Percentiles rank a stretch among this genome's conserved stretches.
phyloP scores from a whole-genome alignment of 2,113 vertebrate species.

The Thalassoma bifasciatum region DNA sequence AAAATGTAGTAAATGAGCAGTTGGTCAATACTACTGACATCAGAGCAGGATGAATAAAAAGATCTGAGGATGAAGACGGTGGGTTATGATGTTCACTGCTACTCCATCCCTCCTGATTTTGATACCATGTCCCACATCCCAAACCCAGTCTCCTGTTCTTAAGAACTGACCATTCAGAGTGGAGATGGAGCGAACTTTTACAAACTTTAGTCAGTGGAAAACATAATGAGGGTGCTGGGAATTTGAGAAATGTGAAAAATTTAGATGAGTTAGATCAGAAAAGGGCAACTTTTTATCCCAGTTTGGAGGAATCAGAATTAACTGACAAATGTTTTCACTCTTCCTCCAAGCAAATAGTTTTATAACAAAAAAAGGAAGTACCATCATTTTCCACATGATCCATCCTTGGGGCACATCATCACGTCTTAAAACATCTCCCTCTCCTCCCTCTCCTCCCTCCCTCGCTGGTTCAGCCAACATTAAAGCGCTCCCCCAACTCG shows the following conservation, averaged over 20 bases:
- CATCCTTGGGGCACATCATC: not conserved
- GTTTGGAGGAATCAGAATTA: not conserved
- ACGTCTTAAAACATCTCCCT: not conserved
- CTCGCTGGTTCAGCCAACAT: conserved; percentile 10
- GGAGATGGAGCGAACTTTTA: too few relatives aligned
- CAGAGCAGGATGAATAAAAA: too few relatives aligned
- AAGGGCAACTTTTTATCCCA: not conserved
- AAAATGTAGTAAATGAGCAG: too few relatives aligned
- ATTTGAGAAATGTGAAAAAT: not conserved
- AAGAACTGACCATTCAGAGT: too few relatives aligned
- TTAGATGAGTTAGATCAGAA: not conserved
- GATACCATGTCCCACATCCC: too few relatives aligned
- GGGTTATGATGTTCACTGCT: too few relatives aligned
- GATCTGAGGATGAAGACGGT: too few relatives aligned
- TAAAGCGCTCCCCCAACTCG: conserved; percentile 42
- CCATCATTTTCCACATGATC: conserved; percentile 10
- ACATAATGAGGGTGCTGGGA: not conserved
- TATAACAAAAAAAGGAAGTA: not conserved
- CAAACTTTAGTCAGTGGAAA: not conserved
- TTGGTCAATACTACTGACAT: too few relatives aligned
- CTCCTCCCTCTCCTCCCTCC: conserved; percentile 2
- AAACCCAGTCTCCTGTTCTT: too few relatives aligned
- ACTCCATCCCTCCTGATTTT: too few relatives aligned
- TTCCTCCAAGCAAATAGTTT: not conserved
- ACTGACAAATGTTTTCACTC: not conserved